phyloP scores from a whole-genome alignment of 2,888 invertebrate genomes.

The Megamerina dolium region DNA sequence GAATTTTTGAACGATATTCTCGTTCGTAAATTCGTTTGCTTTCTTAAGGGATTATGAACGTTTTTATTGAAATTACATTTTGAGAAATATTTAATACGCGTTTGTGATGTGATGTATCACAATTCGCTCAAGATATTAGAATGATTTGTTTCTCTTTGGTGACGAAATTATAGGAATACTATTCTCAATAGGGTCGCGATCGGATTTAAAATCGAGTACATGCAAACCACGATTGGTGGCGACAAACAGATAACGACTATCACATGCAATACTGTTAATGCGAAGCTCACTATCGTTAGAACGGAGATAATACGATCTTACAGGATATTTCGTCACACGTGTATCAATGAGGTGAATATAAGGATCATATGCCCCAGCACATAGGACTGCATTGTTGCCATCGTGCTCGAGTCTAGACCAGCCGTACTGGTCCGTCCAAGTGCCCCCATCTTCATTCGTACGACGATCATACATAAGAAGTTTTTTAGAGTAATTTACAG shows the following conservation, averaged over 20 bases:
- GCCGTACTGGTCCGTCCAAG: conserved; percentile 61
- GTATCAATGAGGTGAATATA: conserved; percentile 65
- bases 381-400: conserved; percentile 56
- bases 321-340: conserved; percentile 51
- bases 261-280: conserved; percentile 61
- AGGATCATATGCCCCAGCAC: conserved; percentile 59
- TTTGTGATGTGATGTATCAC: no score
- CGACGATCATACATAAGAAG: conserved; percentile 61
- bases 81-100: no score
- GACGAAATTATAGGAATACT: conserved; percentile 22
- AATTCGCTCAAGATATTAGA: no score
- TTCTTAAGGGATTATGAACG: no score
- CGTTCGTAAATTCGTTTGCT: no score
- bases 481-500: conserved; percentile 62
- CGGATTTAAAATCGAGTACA: conserved; percentile 53
- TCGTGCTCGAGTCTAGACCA: conserved; percentile 62
- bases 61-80: no score
- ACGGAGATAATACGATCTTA: conserved; percentile 52
- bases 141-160: conserved; percentile 34
- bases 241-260: conserved; percentile 57
- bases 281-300: conserved; percentile 48
- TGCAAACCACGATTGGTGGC: conserved; percentile 58
- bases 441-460: conserved; percentile 52
- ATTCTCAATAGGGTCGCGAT: conserved; percentile 34
- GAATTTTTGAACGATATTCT: no score